A percentile compares a stretch with the other conserved stretches of the same genome.
Conservation (phyloP, 2,113 vertebrate genomes). For the Antechinus flavipes region DNA sequence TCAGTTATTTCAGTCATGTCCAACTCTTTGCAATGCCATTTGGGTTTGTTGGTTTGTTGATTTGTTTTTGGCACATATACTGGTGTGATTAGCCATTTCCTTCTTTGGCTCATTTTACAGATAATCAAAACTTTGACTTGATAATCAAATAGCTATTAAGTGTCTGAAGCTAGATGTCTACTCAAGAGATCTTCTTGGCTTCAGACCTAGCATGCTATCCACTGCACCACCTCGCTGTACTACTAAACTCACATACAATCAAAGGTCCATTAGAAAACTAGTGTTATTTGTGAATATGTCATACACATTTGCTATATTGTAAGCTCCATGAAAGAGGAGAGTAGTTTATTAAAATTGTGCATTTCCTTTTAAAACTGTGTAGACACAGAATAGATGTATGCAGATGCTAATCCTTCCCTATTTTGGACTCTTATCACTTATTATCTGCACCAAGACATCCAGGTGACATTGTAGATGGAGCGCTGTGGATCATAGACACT, state of each 20-base stretch:
- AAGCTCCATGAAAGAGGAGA: neutral
- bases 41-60: neutral
- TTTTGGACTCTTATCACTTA: neutral
- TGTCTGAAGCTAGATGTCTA: neutral
- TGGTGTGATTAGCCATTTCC: neutral
- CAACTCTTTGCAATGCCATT: neutral
- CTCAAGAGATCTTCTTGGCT: neutral
- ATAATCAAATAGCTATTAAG: neutral
- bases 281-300: neutral
- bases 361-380: neutral
- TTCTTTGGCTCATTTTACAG: neutral
- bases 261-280: neutral
- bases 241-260: neutral
- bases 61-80: neutral
- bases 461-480: neutral
- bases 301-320: neutral
- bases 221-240: neutral
- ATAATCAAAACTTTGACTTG: neutral
- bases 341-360: neutral
- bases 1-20: neutral
- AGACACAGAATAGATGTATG: neutral
- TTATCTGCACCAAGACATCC: neutral
- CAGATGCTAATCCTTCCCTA: neutral
- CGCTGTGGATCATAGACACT: neutral
- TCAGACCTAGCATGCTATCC: neutral